Percentiles rank a stretch among this genome's conserved stretches.
Evolutionary conservation across 2,888 invertebrate species (phyloP).

Genomic region (Rhodophaea formosa): DNA sequence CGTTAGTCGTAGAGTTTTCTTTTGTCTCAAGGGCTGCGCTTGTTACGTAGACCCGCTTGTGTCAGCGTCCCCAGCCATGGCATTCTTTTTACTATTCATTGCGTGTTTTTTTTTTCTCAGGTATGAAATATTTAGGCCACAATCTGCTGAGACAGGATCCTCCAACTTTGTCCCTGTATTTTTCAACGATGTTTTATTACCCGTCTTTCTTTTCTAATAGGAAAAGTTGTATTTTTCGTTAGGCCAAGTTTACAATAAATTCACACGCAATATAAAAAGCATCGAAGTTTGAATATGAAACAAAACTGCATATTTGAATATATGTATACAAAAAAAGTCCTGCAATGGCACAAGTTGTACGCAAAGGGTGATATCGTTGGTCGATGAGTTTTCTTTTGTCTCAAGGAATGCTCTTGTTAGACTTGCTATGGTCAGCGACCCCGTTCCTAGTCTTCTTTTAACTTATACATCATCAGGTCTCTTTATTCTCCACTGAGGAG

Average conservation of each 20-base stretch:
- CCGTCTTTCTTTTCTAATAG: constrained; percentile 17
- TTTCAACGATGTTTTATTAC: constrained; percentile 22
- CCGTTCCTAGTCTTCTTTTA: constrained; percentile 55
- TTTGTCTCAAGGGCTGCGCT: constrained; percentile 67
- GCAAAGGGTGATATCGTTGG: constrained; percentile 61
- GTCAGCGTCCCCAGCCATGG: constrained; percentile 56
- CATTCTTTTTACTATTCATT: constrained; percentile 64
- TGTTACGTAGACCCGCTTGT: constrained; percentile 59
- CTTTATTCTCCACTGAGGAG: no score
- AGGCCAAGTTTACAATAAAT: no score
- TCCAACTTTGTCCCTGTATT: constrained; percentile 20
- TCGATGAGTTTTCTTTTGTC: constrained; percentile 65
- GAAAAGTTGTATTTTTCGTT: constrained; percentile 16
- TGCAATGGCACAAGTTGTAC: constrained; percentile 41
- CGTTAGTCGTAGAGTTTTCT: constrained; percentile 65
- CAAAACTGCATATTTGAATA: not conserved
- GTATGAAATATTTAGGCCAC: constrained; percentile 38
- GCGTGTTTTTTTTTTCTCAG: constrained; percentile 43
- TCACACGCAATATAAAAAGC: not conserved
- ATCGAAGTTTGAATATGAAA: not conserved
- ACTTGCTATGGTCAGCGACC: constrained; percentile 57
- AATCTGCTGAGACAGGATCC: constrained; percentile 29
- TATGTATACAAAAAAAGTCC: constrained; percentile 31
- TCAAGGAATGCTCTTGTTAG: constrained; percentile 63
- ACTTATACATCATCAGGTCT: no score